Conservation (phyloP, 2,888 invertebrate genomes). For the Drosophila peninsularis region DNA sequence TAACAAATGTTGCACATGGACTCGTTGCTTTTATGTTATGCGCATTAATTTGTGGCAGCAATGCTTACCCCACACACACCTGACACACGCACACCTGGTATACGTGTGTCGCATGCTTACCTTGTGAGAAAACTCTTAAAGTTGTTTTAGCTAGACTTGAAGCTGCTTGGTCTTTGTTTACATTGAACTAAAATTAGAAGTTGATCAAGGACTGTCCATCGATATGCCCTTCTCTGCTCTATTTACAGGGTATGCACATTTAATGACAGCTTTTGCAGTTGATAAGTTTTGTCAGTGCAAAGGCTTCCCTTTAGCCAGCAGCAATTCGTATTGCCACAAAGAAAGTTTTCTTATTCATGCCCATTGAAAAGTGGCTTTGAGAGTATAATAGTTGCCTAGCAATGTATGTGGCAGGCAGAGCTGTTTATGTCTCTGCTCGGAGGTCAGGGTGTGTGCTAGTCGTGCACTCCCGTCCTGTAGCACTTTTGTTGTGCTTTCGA, state of each 20-base stretch:
- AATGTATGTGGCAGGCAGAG: not conserved
- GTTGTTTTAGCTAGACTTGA: not conserved
- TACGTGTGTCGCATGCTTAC: not conserved
- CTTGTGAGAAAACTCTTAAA: not conserved
- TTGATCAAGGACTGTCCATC: not conserved
- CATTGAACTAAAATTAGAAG: not conserved
- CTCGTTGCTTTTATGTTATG: not conserved
- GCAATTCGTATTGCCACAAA: not conserved
- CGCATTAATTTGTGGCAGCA: not conserved
- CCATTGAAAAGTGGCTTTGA: not conserved
- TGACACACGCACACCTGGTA: not conserved
- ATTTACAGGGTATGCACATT: not conserved
- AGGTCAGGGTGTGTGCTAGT: not conserved
- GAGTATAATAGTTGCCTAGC: not conserved
- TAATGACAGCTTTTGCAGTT: constrained; percentile 4
- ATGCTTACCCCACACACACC: constrained; percentile 1
- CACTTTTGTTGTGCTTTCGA: not conserved
- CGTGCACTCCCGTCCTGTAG: not conserved
- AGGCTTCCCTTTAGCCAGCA: constrained; percentile 6
- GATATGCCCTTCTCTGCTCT: not conserved
- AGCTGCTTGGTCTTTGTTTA: constrained; percentile 24
- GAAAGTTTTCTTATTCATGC: constrained; percentile 14
- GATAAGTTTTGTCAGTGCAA: constrained; percentile 16
- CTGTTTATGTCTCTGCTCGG: too few relatives aligned
- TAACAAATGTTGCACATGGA: constrained; percentile 24